Evolutionary conservation across 2,888 invertebrate genomes (phyloP), one percentile per base, ranked within the genome.

Genomic region (Tubulanus polymorphus): DNA sequence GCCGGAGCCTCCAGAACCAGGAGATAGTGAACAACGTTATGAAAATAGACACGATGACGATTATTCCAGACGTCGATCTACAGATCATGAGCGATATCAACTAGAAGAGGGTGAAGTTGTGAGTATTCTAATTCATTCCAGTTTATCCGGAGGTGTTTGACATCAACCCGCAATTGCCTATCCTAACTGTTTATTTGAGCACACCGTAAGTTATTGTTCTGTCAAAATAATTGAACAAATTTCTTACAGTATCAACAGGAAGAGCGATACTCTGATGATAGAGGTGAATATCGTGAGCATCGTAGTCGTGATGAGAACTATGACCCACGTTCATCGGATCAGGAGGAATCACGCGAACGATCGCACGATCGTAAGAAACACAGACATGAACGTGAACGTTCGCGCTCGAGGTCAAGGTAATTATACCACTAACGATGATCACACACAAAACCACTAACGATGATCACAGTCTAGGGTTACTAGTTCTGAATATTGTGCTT

Each of bases 341-440:
- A 41, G 15, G 41, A 3, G 20, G 41, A 41, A 15, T 23, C 6
- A 8, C 41, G 41, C 41, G 3, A 23, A 23, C 5, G 41, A 41
- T 18, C n/a, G n/a, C 35, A 32, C 10, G n/a, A 32, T 10, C 10
- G 35, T n/a, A 32, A 32, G 35, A 32, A 32, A n/a, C 10, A 32
- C 35, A 32, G 35, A n/a, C 10, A 12, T 32, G 10, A 32, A 12
- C 10, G 35, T 12, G 23, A 23, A n/a, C 25, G 61, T n/a, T 59
- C 66, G 26, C 58, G 69, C 45, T 70, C 67, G 18, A 46, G 68
- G 12, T 65, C 66, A 29, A 64, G 68, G 49, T 66, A 55, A 46
- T 37, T 25, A 8, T 18, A 8, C 15, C 32, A 23, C 3, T 3
- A 23, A 3, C 5, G 41, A 3, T 3, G 41, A 15, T 41, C 41